These are phyloP conservation scores for Tetragnatha montana DNA, from an alignment of 2,888 invertebrate species.

Conservation along the genomic window DNA sequence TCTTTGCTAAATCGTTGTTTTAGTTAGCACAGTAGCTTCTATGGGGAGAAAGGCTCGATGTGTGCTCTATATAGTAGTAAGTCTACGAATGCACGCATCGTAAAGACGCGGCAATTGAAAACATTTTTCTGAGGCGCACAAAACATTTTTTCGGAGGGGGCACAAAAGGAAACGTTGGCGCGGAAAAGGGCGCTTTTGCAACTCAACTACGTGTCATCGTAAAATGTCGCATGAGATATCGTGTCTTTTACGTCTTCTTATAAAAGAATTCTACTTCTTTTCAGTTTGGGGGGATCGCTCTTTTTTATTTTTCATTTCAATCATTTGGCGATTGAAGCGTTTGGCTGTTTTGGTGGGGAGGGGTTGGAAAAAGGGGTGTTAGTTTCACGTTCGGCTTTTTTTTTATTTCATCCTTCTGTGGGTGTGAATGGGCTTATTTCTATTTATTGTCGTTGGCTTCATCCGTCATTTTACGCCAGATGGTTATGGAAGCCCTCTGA, in stretches of 20 bases:
- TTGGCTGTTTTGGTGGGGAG: conserved; percentile 1
- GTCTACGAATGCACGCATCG: neutral
- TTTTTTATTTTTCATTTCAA: neutral
- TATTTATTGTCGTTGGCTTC: neutral
- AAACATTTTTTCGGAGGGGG: conserved; percentile 1
- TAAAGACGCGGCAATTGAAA: conserved; percentile 39
- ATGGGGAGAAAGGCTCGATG: too few relatives aligned
- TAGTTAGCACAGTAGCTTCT: too few relatives aligned
- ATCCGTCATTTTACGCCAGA: neutral
- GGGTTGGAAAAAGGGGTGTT: neutral
- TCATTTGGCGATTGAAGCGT: conserved; percentile 10
- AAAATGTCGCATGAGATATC: conserved; percentile 19
- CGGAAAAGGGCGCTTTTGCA: neutral
- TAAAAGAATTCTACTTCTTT: neutral
- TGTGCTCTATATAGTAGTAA: too few relatives aligned
- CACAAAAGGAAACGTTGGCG: neutral
- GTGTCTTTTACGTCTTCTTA: conserved; percentile 30
- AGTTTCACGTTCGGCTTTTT: neutral
- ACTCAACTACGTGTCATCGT: conserved; percentile 27
- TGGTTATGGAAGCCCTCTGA: neutral
- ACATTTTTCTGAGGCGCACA: conserved; percentile 11
- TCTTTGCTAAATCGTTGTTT: too few relatives aligned
- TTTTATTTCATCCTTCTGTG: neutral
- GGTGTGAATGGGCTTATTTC: neutral
- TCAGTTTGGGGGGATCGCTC: neutral